Conservation (phyloP, 2,113 vertebrate genomes). For the Etia nguti region DNA sequence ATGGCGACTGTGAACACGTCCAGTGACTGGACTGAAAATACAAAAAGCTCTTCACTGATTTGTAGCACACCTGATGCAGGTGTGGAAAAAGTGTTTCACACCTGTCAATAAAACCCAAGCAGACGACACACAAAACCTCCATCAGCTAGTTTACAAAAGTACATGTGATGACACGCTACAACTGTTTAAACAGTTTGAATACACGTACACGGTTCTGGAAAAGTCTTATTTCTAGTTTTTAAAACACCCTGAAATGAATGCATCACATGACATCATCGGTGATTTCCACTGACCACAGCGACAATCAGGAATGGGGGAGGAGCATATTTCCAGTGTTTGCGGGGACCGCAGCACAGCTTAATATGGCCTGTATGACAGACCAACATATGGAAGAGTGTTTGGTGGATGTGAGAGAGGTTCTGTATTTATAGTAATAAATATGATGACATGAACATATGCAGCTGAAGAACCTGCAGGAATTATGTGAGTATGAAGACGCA, state of each 20-base stretch:
- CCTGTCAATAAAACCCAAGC: rapidly evolving
- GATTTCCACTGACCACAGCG: not conserved
- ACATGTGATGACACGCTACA: not conserved
- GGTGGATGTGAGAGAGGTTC: not conserved
- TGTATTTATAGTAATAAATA: not conserved
- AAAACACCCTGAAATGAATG: not conserved
- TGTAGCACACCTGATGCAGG: not conserved
- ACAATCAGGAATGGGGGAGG: not conserved
- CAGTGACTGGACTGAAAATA: rapidly evolving
- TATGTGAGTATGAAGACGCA: not conserved
- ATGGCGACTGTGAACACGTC: not conserved
- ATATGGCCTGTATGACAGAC: not conserved
- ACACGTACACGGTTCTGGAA: not conserved
- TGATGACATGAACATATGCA: not conserved
- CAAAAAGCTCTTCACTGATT: too few species aligned
- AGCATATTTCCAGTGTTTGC: not conserved
- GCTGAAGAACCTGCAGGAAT: not conserved
- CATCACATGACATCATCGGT: not conserved
- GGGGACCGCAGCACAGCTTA: not conserved
- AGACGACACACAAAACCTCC: not conserved
- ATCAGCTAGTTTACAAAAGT: not conserved
- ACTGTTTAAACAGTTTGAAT: not conserved
- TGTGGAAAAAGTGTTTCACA: not conserved
- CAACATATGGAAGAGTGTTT: rapidly evolving
- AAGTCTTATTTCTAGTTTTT: not conserved